phyloP scores from a whole-genome alignment of 2,888 invertebrate species.

The Theretra japonica region DNA sequence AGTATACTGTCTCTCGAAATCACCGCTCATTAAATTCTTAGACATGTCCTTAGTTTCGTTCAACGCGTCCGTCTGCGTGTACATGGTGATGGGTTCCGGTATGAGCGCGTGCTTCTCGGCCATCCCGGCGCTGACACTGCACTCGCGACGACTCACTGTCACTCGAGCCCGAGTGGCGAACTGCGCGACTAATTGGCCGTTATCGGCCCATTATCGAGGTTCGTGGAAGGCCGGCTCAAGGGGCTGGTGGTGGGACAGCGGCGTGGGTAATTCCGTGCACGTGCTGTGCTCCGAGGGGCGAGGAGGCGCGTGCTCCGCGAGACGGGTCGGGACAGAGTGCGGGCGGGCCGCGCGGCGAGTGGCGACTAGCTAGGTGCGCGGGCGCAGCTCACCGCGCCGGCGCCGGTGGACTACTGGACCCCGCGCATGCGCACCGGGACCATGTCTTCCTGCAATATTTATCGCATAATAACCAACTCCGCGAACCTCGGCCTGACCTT shows the following conservation, averaged over 20 bases:
- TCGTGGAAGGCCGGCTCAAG: constrained; percentile 59
- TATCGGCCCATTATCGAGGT: constrained; percentile 71
- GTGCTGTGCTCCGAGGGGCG: constrained; percentile 50
- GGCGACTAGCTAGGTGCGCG: constrained; percentile 38
- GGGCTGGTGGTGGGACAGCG: constrained; percentile 45
- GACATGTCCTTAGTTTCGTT: constrained; percentile 74
- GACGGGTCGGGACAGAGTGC: constrained; percentile 62
- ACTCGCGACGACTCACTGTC: constrained; percentile 57
- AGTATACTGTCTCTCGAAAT: constrained; percentile 73
- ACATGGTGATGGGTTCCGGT: constrained; percentile 67
- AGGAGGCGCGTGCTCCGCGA: constrained; percentile 57
- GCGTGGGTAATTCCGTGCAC: constrained; percentile 47
- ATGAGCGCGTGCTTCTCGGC: constrained; percentile 75
- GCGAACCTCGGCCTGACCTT: constrained; percentile 44
- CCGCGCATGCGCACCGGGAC: constrained; percentile 33
- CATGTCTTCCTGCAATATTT: constrained; percentile 44
- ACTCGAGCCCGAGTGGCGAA: constrained; percentile 41
- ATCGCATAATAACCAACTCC: constrained; percentile 36
- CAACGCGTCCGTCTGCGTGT: constrained; percentile 66
- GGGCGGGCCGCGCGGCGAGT: constrained; percentile 36
- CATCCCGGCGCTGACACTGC: constrained; percentile 69
- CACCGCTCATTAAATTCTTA: constrained; percentile 77
- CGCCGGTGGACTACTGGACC: constrained; percentile 42
- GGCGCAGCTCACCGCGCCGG: constrained; percentile 44
- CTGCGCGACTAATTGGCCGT: constrained; percentile 53